phyloP scores from a whole-genome alignment of 2,797 vertebrate genomes.

The Enteromius mattozi region DNA sequence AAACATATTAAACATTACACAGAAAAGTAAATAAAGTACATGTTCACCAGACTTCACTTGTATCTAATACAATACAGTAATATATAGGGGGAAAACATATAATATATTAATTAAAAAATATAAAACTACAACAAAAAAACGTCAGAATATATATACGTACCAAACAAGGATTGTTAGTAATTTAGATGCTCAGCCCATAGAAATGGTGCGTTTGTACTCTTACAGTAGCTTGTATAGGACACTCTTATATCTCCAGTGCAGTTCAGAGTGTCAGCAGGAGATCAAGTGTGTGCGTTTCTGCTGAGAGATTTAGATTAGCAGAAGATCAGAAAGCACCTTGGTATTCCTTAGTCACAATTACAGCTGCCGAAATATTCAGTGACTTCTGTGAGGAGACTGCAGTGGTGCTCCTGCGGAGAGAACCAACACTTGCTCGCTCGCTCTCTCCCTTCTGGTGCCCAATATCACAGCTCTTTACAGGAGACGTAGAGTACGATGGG shows the following conservation, averaged over 20 bases:
- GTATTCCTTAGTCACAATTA: neutral
- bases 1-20: neutral
- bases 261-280: neutral
- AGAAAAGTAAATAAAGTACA: neutral
- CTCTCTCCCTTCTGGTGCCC: neutral
- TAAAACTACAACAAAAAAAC: neutral
- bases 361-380: neutral
- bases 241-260: neutral
- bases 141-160: neutral
- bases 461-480: neutral
- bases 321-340: neutral
- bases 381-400: slow-evolving; percentile 7
- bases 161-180: neutral
- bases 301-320: neutral
- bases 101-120: too few relatives aligned
- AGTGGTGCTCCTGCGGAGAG: neutral
- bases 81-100: too few relatives aligned
- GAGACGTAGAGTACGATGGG: neutral
- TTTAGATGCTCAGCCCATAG: neutral
- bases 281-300: neutral
- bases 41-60: neutral
- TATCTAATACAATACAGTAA: neutral
- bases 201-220: neutral
- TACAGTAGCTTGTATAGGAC: neutral
- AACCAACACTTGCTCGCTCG: neutral